Evolutionary conservation across 1,140 invertebrate genomes (phyloP), one percentile per base, ranked within the genome.

Genomic region (Ctenoplectra terminalis): DNA sequence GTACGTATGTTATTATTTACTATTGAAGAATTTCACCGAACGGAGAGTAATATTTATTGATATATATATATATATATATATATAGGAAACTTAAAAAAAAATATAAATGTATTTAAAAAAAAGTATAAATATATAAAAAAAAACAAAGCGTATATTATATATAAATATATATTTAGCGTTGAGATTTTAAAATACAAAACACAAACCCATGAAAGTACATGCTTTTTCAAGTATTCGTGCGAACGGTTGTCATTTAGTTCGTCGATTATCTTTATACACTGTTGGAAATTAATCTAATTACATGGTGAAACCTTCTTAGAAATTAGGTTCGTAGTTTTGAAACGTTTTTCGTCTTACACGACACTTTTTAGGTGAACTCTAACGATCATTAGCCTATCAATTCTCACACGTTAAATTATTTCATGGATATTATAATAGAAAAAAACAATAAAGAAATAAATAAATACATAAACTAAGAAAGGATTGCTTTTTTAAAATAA

Each of bases 131-230:
- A 89, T 87, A 90, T 86, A 79, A 70, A 86, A n/a, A n/a, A n/a
- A 85, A 89, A 83, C 58, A 86, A 88, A 89, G 70, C 87, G 89
- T 87, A 88, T 83, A 89, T 88, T 86, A 89, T 92, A 86, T 78
- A 61, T 29, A 84, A 77, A 83, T 76, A 84, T 89, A 85, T 88
- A 91, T 90, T 90, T 91, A 92, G 90, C 81, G 86, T 92, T 90
- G 90, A 90, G 71, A 88, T 90, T 90, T 86, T 86, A 90, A 91
- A 87, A 92, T 89, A 90, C 82, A 92, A 92, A 85, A 93, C 86
- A 92, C 88, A 93, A 93, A 93, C 90, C 91, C 91, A 93, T 93
- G 92, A 93, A 93, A 93, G 92, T 93, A 93, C 88, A 88, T 90
- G 92, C 90, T 92, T 93, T 88, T 91, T 90, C 87, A 74, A 90